Evolutionary conservation across 2,113 vertebrate species (phyloP), one percentile per base, ranked within the genome.

Genomic region (Turnix velox): DNA sequence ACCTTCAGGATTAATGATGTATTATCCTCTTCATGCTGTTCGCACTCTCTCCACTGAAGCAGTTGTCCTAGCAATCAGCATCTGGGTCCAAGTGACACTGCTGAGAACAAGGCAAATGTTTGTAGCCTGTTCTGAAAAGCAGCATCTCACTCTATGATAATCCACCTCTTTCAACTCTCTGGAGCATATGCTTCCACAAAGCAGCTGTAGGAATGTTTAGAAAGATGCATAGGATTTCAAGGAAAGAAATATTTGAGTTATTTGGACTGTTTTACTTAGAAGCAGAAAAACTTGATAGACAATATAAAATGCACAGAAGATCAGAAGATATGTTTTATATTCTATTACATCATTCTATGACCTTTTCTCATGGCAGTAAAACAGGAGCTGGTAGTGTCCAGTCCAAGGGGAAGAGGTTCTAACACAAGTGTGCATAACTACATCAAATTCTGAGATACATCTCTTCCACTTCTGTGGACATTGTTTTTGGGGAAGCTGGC

Each of bases 351-450:
- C 45, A 18, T 72, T 68, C 2, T 35, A 31, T 40, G 12, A 14
- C 35, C 6, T 7, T 55, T 76, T 84, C 18, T 78, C 15, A 24
- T 25, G 6, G 11, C 2, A 1, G 7, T 65, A 43, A 65, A 81
- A 25, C 7, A 54, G 13, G 17, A 42, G 8, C 20, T 54, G 43
- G 2, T 42, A 46, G 84, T 2, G 9, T 45, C 14, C 61, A 67
- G 9, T 45, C 14, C 78, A 40, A 51, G 43, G 9, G 39, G 18
- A 51, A 11, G 39, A 9, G 8, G 2, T 20, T 43, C 40, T 62
- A 61, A 62, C 28, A 24, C 0, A 0, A 9, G 7, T 1, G 0
- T n/a, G n/a, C n/a, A n/a, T 52, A 68, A 54, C 31, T 73, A 31
- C 18, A 18, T 40, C 31, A 35, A 39, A 57, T n/a, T 14, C 18